A percentile compares a stretch with the other conserved stretches of the same genome.
These are phyloP conservation scores for Tauraco hartlaubi DNA, from an alignment of 2,797 vertebrate genomes.

Conservation along the genomic window DNA sequence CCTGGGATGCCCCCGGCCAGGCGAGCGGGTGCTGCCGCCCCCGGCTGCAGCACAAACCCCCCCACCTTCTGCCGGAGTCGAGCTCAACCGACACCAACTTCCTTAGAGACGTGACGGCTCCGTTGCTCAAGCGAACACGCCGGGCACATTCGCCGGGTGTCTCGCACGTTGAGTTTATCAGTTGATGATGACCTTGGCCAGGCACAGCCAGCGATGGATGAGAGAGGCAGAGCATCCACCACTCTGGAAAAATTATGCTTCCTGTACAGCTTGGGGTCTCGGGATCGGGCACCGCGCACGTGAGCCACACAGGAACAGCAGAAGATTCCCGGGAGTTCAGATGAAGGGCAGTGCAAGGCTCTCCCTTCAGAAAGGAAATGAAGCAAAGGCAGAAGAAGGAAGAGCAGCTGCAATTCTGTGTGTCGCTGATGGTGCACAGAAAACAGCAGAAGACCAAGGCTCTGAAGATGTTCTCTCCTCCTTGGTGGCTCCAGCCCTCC, in stretches of 20 bases:
- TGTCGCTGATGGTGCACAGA: not conserved
- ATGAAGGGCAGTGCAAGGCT: not conserved
- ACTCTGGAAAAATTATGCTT: not conserved
- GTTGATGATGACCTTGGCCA: not conserved
- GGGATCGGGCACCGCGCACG: accelerated
- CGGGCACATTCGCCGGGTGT: not conserved
- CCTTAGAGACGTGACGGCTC: not conserved
- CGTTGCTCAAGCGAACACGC: accelerated
- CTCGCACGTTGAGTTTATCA: accelerated
- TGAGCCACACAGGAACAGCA: not conserved
- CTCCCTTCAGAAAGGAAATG: not conserved
- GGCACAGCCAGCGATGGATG: accelerated
- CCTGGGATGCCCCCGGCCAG: not conserved
- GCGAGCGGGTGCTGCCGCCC: not conserved
- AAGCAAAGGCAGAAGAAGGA: not conserved
- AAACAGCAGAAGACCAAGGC: not conserved
- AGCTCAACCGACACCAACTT: not conserved
- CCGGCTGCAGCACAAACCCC: not conserved
- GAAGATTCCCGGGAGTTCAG: accelerated
- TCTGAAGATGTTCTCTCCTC: not conserved
- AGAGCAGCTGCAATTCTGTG: not conserved
- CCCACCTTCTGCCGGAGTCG: not conserved
- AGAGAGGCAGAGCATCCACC: not conserved
- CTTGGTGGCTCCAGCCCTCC: not conserved
- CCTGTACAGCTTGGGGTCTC: not conserved